Conservation (phyloP, 53 echinoderm and acorn worm genomes). For the Patiria pectinifera region DNA sequence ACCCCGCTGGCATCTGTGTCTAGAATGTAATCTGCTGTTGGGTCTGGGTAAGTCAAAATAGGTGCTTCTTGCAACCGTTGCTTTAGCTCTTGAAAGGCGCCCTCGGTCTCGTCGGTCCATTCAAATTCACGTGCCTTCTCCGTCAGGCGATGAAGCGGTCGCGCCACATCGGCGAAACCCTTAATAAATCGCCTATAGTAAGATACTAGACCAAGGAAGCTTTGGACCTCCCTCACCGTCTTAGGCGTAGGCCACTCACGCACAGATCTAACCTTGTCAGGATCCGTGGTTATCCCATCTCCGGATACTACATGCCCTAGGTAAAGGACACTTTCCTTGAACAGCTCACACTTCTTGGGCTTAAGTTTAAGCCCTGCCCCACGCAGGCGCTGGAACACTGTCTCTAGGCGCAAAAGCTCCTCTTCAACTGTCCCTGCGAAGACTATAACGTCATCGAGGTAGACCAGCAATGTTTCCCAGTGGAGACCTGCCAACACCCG, state of each 20-base stretch:
- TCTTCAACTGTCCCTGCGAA: slow-evolving; percentile 50
- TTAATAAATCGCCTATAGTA: slow-evolving; percentile 72
- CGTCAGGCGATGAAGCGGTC: slow-evolving; percentile 62
- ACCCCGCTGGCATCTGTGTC: no score
- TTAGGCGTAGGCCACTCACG: slow-evolving; percentile 64
- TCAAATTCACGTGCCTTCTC: slow-evolving; percentile 36
- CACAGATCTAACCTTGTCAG: slow-evolving; percentile 53
- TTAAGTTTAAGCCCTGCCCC: slow-evolving; percentile 66
- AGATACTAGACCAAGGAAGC: slow-evolving; percentile 56
- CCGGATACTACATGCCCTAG: slow-evolving; percentile 71
- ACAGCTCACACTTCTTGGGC: slow-evolving; percentile 67
- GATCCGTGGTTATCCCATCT: slow-evolving; percentile 55
- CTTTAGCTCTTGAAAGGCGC: slow-evolving; percentile 43
- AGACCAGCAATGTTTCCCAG: slow-evolving; percentile 50
- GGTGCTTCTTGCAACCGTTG: slow-evolving; percentile 8
- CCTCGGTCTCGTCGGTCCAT: slow-evolving; percentile 45
- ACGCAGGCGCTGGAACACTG: slow-evolving; percentile 59
- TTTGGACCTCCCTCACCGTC: slow-evolving; percentile 51
- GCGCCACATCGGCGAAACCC: slow-evolving; percentile 51
- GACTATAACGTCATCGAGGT: slow-evolving; percentile 74
- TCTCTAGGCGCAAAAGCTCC: slow-evolving; percentile 27
- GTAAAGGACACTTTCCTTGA: slow-evolving; percentile 45
- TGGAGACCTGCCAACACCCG: slow-evolving; percentile 37
- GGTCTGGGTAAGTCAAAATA: slow-evolving; percentile 52
- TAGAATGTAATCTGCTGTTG: slow-evolving; percentile 22